phyloP scores from a whole-genome alignment of 2,888 invertebrate species.

The Tachina lurida region DNA sequence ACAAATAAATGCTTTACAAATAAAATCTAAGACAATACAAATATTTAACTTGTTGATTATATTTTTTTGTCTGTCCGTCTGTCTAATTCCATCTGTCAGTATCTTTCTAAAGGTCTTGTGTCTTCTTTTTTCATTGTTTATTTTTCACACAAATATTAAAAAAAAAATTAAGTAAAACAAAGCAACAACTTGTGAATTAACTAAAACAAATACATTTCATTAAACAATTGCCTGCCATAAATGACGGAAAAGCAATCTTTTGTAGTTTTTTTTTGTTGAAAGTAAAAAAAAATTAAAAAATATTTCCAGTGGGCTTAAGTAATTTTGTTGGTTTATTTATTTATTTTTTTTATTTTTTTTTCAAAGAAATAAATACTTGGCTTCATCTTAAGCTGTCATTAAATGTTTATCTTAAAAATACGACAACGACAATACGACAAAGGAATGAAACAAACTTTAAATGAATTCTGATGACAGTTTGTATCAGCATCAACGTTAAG shows the following conservation, averaged over 20 bases:
- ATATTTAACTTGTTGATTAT: constrained; percentile 52
- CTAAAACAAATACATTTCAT: constrained; percentile 57
- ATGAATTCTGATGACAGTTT: constrained; percentile 72
- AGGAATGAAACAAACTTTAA: constrained; percentile 61
- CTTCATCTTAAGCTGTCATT: constrained; percentile 70
- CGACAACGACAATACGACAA: constrained; percentile 57
- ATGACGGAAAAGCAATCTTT: constrained; percentile 7
- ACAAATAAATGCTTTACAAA: constrained; percentile 55
- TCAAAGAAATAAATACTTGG: constrained; percentile 32
- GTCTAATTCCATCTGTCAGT: not conserved
- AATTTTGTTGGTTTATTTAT: constrained; percentile 23
- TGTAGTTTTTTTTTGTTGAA: not conserved
- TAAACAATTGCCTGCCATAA: constrained; percentile 36
- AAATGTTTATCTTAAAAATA: constrained; percentile 70
- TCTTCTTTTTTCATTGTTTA: constrained; percentile 52
- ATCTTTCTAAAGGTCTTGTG: not conserved
- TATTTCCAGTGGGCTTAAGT: constrained; percentile 37
- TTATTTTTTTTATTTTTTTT: constrained; percentile 24
- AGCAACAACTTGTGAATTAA: constrained; percentile 54
- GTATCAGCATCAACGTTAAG: constrained; percentile 66
- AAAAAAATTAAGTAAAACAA: constrained; percentile 46
- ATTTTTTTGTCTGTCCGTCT: constrained; percentile 7
- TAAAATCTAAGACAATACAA: constrained; percentile 64
- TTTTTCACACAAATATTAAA: constrained; percentile 69
- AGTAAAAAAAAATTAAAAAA: constrained; percentile 30